These are phyloP conservation scores for Anarhynchus alexandrinus DNA, from an alignment of 2,113 vertebrate species.

Conservation along the genomic window DNA sequence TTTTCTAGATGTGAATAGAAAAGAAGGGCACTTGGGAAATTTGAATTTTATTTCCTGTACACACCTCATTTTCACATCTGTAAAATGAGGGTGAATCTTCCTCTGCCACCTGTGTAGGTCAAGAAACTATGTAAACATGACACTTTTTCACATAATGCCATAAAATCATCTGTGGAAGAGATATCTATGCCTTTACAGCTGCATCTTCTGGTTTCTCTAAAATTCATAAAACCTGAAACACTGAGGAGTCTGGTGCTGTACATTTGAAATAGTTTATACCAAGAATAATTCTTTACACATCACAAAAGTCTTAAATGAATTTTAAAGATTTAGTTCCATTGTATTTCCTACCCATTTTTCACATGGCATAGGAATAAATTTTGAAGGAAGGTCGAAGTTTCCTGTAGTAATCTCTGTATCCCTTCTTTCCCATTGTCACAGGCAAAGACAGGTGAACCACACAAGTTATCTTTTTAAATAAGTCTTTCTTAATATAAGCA, in stretches of 20 bases:
- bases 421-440: neutral
- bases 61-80: neutral
- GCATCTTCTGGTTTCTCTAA: neutral
- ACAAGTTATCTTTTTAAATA: neutral
- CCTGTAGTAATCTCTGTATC: neutral
- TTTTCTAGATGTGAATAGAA: neutral
- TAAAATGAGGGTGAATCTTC: neutral
- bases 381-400: neutral
- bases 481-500: neutral
- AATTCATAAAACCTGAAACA: neutral
- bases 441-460: neutral
- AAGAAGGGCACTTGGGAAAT: neutral
- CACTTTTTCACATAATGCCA: neutral
- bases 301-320: neutral
- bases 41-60: neutral
- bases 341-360: neutral
- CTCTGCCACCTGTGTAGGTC: neutral
- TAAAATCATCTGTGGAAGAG: neutral
- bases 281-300: neutral
- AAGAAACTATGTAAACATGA: neutral
- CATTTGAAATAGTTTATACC: neutral
- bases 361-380: neutral
- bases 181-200: neutral
- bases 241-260: neutral
- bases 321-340: neutral